A percentile compares a stretch with the other conserved stretches of the same genome.
phyloP scores from a whole-genome alignment of 2,888 invertebrate species.

The Dermolepida albohirtum region DNA sequence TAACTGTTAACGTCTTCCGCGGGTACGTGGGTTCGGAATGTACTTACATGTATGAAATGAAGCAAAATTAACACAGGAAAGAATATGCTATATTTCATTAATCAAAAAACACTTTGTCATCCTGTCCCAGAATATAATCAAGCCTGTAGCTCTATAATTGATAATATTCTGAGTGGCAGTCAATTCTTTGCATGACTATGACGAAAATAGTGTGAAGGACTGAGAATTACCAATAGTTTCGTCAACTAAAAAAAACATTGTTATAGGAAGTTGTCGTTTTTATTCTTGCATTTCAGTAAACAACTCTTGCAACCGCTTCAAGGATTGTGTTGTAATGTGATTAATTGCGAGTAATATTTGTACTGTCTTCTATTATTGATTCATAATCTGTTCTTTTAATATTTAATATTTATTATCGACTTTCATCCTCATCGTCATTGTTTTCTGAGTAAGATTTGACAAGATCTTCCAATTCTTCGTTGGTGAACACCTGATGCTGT shows the following conservation, averaged over 20 bases:
- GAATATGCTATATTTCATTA: too few relatives aligned
- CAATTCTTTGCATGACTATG: conserved; percentile 5
- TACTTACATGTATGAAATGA: too few relatives aligned
- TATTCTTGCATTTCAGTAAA: conserved; percentile 11
- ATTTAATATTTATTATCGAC: too few relatives aligned
- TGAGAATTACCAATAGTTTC: not conserved
- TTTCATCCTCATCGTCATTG: conserved; percentile 7
- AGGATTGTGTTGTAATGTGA: conserved; percentile 9
- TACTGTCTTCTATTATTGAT: not conserved
- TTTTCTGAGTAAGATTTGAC: conserved; percentile 7
- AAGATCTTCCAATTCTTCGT: not conserved
- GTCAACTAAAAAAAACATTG: not conserved
- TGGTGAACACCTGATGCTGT: conserved; percentile 5
- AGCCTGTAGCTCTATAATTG: too few relatives aligned
- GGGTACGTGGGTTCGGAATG: too few relatives aligned
- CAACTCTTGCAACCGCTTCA: not conserved
- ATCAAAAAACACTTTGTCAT: too few relatives aligned
- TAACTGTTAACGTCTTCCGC: too few relatives aligned
- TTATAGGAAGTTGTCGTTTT: conserved; percentile 22
- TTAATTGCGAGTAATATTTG: not conserved
- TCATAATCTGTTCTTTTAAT: too few relatives aligned
- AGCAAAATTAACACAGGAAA: too few relatives aligned
- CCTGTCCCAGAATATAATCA: too few relatives aligned
- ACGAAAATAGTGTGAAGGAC: not conserved
- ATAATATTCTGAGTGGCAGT: too few relatives aligned